A percentile compares a stretch with the other conserved stretches of the same genome.
phyloP scores from a whole-genome alignment of 2,113 vertebrate genomes.

The Corythoichthys intestinalis region DNA sequence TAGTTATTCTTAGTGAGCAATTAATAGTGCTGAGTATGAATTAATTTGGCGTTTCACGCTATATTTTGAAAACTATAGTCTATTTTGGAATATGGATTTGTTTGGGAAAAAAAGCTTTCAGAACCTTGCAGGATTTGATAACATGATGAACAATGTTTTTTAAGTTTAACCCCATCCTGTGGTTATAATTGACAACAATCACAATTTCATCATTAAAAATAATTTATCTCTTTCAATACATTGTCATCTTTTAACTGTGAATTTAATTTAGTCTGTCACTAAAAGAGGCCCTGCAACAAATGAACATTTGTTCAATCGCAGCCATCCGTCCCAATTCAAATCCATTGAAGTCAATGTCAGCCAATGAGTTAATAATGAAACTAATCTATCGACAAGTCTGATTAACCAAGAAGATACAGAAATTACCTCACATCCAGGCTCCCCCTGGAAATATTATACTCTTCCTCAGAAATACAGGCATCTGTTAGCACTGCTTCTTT shows the following conservation, averaged over 20 bases:
- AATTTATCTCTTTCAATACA: no score
- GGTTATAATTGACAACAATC: conserved; percentile 10
- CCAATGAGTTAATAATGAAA: conserved; percentile 21
- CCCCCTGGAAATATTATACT: conserved; percentile 37
- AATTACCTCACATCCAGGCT: conserved; percentile 13
- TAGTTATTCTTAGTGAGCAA: conserved; percentile 1
- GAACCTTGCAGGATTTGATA: neutral
- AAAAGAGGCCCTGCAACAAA: no score
- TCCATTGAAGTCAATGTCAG: no score
- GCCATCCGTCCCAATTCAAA: no score
- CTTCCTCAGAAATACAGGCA: conserved; percentile 53
- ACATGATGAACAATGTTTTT: no score
- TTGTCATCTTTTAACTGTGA: no score
- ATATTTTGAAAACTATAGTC: neutral
- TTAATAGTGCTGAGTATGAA: neutral
- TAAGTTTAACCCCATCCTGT: neutral
- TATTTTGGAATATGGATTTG: neutral
- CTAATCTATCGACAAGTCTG: conserved; percentile 24
- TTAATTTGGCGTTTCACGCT: neutral
- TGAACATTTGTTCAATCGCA: no score
- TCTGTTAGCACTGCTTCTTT: conserved; percentile 66
- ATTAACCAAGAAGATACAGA: conserved; percentile 33
- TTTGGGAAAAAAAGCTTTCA: neutral
- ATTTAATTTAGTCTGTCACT: no score
- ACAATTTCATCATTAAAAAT: conserved; percentile 12